Evolutionary conservation across 2,797 vertebrate genomes (phyloP), one percentile per base, ranked within the genome.

Genomic region (Karalla daura): DNA sequence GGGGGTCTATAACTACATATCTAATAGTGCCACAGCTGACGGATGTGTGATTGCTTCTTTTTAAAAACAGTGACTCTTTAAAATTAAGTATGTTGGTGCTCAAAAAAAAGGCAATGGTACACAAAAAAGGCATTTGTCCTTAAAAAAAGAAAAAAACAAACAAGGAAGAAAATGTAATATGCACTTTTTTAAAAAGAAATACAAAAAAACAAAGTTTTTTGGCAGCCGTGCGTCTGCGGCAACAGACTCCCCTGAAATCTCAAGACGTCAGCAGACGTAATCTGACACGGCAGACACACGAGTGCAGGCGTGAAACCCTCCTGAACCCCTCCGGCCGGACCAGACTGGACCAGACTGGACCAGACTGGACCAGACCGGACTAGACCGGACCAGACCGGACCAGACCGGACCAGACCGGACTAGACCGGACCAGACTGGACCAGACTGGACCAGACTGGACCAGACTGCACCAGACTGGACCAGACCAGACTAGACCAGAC

Each of bases 81-180:
- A 89, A 79, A 84, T 80, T 91, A 90, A 88, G 86, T 89, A 76
- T 86, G 73, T 60, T 76, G 85, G 88, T 89, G 85, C 63, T 90
- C 60, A 58, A 75, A 74, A 75, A 74, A 77, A 55, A 87, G 83
- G 81, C 79, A 79, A 86, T 69, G 76, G 80, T 74, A 85, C 70
- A 83, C 56, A 60, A 86, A 60, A 86, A 76, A 90, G 76, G 80
- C 83, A 76, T 70, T 60, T 36, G 24, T 81, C 47, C 59, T 63
- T 18, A 28, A 24, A 25, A 49, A 25, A 35, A 9, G 2, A 27
- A 54, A 12, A 27, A 28, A 47, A 4, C 7, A 18, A 45, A 25
- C 5, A 47, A 41, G 40, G 13, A 54, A 58, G 27, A 47, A 56
- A 73, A 70, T 49, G 30, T 56, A 77, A 79, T 61, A 85, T 79